phyloP scores from a whole-genome alignment of 2,113 vertebrate species.

The cattle (Bos taurus) region DNA sequence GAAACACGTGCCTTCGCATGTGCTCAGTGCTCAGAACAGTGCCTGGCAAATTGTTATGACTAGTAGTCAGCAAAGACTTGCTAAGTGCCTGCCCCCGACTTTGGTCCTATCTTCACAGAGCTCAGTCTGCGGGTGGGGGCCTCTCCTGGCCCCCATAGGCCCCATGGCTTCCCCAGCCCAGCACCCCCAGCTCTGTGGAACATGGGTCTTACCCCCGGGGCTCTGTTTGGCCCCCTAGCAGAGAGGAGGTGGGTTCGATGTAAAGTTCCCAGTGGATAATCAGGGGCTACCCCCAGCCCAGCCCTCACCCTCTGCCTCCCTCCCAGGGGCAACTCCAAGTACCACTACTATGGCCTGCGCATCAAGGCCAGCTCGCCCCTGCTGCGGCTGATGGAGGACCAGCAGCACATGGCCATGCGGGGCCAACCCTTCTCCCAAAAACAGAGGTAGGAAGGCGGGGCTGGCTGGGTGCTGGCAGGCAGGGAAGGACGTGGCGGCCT shows the following conservation, averaged over 20 bases:
- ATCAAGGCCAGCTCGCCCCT: conserved; percentile 92
- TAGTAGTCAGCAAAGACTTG: neutral
- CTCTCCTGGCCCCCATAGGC: neutral
- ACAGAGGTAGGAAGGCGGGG: conserved; percentile 81
- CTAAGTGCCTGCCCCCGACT: neutral
- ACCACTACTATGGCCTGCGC: conserved; percentile 94
- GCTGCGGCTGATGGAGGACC: conserved; percentile 91
- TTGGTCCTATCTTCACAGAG: neutral
- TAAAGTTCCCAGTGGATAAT: neutral
- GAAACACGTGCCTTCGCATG: neutral
- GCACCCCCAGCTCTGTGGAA: neutral
- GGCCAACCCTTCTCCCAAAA: conserved; percentile 94
- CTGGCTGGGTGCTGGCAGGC: fast-evolving
- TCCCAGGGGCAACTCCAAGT: conserved; percentile 93
- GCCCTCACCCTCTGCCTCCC: neutral
- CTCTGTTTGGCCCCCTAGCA: neutral
- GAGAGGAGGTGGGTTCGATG: neutral
- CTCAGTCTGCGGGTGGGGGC: neutral
- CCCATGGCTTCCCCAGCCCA: neutral
- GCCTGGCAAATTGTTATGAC: fast-evolving
- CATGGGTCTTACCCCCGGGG: neutral
- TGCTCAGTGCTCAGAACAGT: neutral
- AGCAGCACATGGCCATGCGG: conserved; percentile 94
- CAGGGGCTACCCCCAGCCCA: neutral
- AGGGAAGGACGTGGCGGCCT: neutral